A percentile compares a stretch with the other conserved stretches of the same genome.
Conservation (phyloP, 2,888 invertebrate species). For the Torymus aiolomorphi region DNA sequence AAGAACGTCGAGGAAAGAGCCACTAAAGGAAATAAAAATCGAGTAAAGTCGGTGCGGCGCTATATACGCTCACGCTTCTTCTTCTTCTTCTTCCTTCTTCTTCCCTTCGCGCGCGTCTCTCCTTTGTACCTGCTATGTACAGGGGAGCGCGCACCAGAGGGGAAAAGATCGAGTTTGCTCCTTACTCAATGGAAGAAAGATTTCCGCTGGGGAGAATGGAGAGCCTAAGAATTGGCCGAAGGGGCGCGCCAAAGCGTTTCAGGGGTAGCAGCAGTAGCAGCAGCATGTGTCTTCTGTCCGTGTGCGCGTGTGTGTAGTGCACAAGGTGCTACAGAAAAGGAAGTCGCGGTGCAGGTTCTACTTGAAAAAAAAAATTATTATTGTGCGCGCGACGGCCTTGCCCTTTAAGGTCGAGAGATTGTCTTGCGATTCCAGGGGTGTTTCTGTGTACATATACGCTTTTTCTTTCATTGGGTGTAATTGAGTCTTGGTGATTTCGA, state of each 20-base stretch:
- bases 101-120: neutral
- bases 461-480: neutral
- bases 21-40: slow-evolving; percentile 39
- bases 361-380: slow-evolving; percentile 22
- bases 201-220: slow-evolving; percentile 32
- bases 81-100: neutral
- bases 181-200: slow-evolving; percentile 56
- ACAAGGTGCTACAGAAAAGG: slow-evolving; percentile 54
- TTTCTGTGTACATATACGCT: neutral
- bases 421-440: neutral
- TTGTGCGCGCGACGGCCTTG: slow-evolving; percentile 26
- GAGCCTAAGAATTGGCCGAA: slow-evolving; percentile 29
- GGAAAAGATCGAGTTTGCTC: slow-evolving; percentile 61
- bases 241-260: neutral
- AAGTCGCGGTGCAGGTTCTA: slow-evolving; percentile 30
- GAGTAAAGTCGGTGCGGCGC: slow-evolving; percentile 16
- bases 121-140: neutral
- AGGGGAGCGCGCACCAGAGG: slow-evolving; percentile 48
- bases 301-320: neutral
- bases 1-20: slow-evolving; percentile 2
- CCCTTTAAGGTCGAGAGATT: slow-evolving; percentile 4
- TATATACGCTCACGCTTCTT: neutral
- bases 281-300: slow-evolving; percentile 38
- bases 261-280: no score
- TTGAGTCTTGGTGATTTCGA: neutral